Conservation (phyloP, 2,888 invertebrate species). For the Drosophila lutescens region DNA sequence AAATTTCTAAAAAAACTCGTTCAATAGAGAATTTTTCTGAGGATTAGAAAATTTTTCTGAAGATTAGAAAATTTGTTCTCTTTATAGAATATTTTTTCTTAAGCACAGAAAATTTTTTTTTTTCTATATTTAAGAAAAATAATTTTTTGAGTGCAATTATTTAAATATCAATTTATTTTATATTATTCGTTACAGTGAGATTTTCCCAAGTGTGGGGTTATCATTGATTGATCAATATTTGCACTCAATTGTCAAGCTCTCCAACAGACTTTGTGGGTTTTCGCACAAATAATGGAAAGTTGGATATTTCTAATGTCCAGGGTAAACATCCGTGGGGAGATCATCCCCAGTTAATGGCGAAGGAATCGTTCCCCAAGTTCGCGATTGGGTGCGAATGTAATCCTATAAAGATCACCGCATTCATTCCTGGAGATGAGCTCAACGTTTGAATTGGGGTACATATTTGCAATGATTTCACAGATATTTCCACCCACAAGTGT, state of each 20-base stretch:
- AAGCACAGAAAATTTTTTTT: too few relatives aligned
- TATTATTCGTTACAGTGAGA: not conserved
- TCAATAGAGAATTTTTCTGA: too few relatives aligned
- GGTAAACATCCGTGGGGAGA: constrained; percentile 49
- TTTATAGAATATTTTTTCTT: too few relatives aligned
- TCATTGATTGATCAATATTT: constrained; percentile 46
- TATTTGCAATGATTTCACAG: constrained; percentile 35
- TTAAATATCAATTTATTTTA: too few relatives aligned
- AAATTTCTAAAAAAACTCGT: too few relatives aligned
- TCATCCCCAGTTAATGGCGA: constrained; percentile 29
- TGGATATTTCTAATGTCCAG: constrained; percentile 55
- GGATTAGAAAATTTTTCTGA: too few relatives aligned
- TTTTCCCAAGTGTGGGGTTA: constrained; percentile 1
- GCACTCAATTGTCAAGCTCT: constrained; percentile 19
- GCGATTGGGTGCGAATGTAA: constrained; percentile 22
- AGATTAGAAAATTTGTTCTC: too few relatives aligned
- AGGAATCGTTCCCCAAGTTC: constrained; percentile 24
- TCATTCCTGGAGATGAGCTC: constrained; percentile 27
- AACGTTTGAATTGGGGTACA: constrained; percentile 10
- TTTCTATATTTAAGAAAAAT: too few relatives aligned
- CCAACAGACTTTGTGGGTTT: constrained; percentile 7
- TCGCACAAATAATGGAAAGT: constrained; percentile 35
- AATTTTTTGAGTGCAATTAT: too few relatives aligned
- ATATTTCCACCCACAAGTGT: constrained; percentile 34
- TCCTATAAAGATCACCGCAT: constrained; percentile 26